Percentiles rank a stretch among this genome's conserved stretches.
Evolutionary conservation across 2,797 vertebrate genomes (phyloP).

Genomic region (Sebastes itinus): DNA sequence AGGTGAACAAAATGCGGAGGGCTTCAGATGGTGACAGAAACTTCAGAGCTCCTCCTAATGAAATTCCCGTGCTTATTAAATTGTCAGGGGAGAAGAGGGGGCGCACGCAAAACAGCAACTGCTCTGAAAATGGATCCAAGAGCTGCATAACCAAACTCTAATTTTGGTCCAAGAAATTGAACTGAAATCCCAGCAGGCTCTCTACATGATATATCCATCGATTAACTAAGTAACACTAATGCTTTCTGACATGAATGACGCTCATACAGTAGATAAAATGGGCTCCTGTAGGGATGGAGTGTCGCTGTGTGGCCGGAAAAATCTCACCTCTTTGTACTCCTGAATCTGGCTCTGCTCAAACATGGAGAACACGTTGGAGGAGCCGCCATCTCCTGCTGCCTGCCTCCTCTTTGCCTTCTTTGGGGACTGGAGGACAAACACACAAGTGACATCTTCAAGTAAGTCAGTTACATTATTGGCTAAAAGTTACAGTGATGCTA

Average conservation of each 20-base stretch:
- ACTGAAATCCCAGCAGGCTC: neutral
- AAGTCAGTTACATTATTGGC: neutral
- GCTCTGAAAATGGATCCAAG: constrained; percentile 55
- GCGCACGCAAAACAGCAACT: constrained; percentile 53
- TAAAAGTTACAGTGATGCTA: neutral
- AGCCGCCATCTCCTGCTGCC: constrained; percentile 82
- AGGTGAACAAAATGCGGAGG: constrained; percentile 36
- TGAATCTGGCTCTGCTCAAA: constrained; percentile 98
- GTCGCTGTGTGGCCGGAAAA: neutral
- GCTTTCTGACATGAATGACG: neutral
- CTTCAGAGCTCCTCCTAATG: constrained; percentile 50
- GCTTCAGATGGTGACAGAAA: constrained; percentile 55
- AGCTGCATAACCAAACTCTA: constrained; percentile 26
- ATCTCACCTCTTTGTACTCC: constrained; percentile 93
- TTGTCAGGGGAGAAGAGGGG: constrained; percentile 22
- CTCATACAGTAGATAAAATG: neutral
- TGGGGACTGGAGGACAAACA: constrained; percentile 84
- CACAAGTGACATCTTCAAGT: neutral
- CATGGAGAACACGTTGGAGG: constrained; percentile 96
- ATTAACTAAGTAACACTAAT: neutral
- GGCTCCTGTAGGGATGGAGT: neutral
- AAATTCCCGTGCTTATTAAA: constrained; percentile 60
- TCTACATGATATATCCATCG: neutral
- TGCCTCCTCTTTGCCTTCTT: constrained; percentile 93
- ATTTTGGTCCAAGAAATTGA: constrained; percentile 30